Evolutionary conservation across 2,888 invertebrate species (phyloP), one percentile per base, ranked within the genome.

Genomic region (Gnatocerus cornutus): DNA sequence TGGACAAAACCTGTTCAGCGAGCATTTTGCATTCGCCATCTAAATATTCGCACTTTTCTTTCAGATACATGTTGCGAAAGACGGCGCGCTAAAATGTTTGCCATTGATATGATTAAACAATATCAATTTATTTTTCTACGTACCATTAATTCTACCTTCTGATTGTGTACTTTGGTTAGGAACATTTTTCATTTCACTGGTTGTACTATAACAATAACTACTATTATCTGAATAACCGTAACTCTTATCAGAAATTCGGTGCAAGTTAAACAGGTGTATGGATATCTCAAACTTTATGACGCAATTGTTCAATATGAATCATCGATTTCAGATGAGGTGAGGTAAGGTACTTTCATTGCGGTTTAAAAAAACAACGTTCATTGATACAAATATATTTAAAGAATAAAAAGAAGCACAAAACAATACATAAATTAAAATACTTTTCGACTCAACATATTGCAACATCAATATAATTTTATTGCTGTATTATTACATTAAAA

Each of bases 311-410:
- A 14, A 14, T 8, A 37, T 53, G 53, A 53, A 37, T 53, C 53
- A 53, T 53, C 53, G 37, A 53, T 37, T 29, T 3, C 30, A 4
- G 21, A 21, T 3, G 21, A 21, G 21, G 21, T 3, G 21, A 21
- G 21, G 21, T 21, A 4, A 21, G 21, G 21, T 21, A 21, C 21
- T 21, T 21, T 21, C 21, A 21, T 21, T 21, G 2, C 21, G 4
- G 21, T 21, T 21, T 21, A 29, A 50, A 50, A 10, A 13, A 50
- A 12, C 16, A 50, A 29, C 50, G 12, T 27, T 27, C 16, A 16
- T 62, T 63, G 50, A 63, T 63, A 63, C 62, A 63, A 63, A 63
- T 63, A 63, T 63, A 63, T 63, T 63, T 50, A 63, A 63, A 63
- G 52, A 52, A 52, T 27, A 52, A 29, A 61, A 56, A 39, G 55